Percentiles rank a stretch among this genome's conserved stretches.
Evolutionary conservation across 2,797 vertebrate species (phyloP).

Genomic region (Martes flavigula): DNA sequence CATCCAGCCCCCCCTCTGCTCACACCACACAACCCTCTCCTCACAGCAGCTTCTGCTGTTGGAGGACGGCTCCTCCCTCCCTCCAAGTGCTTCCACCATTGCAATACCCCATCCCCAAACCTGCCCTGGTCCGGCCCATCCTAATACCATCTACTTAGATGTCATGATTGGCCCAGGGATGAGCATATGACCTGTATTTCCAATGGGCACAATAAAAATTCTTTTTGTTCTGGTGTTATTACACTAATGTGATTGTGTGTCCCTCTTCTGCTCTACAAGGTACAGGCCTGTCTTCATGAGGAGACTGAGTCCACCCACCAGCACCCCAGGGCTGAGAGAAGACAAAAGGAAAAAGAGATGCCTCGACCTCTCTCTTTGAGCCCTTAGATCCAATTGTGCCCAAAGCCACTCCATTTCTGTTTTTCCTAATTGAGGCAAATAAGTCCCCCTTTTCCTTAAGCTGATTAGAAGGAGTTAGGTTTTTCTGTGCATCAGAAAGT

Average conservation of each 20-base stretch:
- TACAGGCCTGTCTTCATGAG: neutral
- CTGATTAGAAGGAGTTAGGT: neutral
- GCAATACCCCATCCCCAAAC: neutral
- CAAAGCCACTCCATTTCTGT: neutral
- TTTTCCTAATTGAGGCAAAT: neutral
- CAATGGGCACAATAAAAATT: neutral
- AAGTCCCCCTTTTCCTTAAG: neutral
- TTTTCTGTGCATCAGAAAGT: neutral
- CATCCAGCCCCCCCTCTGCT: neutral
- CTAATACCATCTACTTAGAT: neutral
- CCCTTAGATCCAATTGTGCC: neutral
- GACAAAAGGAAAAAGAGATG: neutral
- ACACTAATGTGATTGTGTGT: neutral
- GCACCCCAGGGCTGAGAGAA: neutral
- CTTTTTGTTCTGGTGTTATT: too few species aligned
- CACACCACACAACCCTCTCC: neutral
- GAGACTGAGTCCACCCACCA: neutral
- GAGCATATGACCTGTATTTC: neutral
- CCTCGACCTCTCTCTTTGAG: neutral
- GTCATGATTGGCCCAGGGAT: fast-evolving
- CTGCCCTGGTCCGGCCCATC: too few species aligned
- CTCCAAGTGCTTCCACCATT: neutral
- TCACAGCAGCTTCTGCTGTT: neutral
- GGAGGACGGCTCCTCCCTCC: too few species aligned
- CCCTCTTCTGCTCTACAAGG: too few species aligned